Evolutionary conservation across 2,113 vertebrate genomes (phyloP), one percentile per base, ranked within the genome.

Genomic region (Stigmatopora nigra): DNA sequence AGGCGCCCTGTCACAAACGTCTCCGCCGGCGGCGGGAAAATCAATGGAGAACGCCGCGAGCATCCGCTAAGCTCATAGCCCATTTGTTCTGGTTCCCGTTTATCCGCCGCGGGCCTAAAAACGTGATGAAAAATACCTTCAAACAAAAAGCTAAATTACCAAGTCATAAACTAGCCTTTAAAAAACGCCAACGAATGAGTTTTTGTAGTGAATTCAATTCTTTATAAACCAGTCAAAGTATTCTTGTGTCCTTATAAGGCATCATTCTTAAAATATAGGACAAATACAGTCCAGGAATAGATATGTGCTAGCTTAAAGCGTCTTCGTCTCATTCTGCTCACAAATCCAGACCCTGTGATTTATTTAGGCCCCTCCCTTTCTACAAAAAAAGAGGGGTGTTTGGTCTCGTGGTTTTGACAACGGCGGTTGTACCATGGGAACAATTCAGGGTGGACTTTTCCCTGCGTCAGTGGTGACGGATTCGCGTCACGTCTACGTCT

Each of bases 21-120:
- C 72, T 78, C 69, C 75, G 75, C 76, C 76, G 85, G 76, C 76
- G 85, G 76, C 77, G 82, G 87, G 91, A 93, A 96, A 93, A 41
- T 60, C 41, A 45, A 20, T 59, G 25, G 53, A 25, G 4, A 36
- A 1, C 92, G 90, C 82, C 78, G 89, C 89, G 71, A 85, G 70
- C 82, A 84, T 90, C 88, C 79, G 86, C 74, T 71, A 89, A 41
- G 85, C 71, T 82, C 62, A 70, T 44, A 82, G 83, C 74, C 79
- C 76, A 86, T 77, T 88, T 61, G 55, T 84, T 87, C 88, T 77
- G 8, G 35, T 36, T 85, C 72, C 44, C 78, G 80, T 85, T 83
- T 78, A 85, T 86, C 78, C 69, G 78, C 88, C 85, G 88, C 73
- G 79, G 78, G 58, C 80, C 78, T n/a, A n/a, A n/a, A 63, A 80